Conservation (phyloP, 1,140 invertebrate genomes). For the Pogonomyrmex barbatus region DNA sequence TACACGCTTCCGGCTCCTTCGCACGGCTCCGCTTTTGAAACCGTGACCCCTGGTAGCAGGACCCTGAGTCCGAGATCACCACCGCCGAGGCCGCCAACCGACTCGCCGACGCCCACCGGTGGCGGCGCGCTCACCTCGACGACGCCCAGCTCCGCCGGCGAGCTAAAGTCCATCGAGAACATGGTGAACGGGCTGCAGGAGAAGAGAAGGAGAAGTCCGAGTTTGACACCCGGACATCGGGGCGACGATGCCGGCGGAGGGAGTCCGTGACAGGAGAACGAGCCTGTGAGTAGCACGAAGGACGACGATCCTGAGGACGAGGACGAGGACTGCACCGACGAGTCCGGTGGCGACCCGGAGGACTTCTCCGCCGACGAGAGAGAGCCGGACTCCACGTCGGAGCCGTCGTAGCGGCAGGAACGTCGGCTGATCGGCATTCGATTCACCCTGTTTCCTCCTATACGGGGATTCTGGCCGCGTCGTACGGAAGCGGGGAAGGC, state of each 20-base stretch:
- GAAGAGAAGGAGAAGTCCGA: conserved; percentile 85
- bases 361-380: conserved; percentile 72
- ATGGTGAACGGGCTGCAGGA: conserved; percentile 98
- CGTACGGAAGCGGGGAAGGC: conserved; percentile 43
- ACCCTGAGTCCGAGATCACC: conserved; percentile 90
- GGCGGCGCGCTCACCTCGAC: conserved; percentile 77
- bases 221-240: conserved; percentile 79
- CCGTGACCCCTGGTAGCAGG: conserved; percentile 90
- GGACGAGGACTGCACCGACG: conserved; percentile 66
- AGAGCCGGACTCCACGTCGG: conserved; percentile 84
- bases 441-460: conserved; percentile 44
- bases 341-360: conserved; percentile 62
- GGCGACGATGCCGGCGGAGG: conserved; percentile 81
- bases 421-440: conserved; percentile 61
- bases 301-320: conserved; percentile 75
- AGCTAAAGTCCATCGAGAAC: conserved; percentile 98
- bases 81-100: conserved; percentile 86
- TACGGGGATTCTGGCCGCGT: conserved; percentile 15
- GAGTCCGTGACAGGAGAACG: conserved; percentile 86
- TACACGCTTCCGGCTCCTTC: conserved; percentile 92
- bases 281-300: conserved; percentile 81
- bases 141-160: conserved; percentile 87
- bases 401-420: conserved; percentile 83
- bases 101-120: conserved; percentile 87
- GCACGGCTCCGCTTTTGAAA: conserved; percentile 93